These are phyloP conservation scores for Cheirogaleus major DNA, from an alignment of 2,797 vertebrate genomes.

Conservation along the genomic window DNA sequence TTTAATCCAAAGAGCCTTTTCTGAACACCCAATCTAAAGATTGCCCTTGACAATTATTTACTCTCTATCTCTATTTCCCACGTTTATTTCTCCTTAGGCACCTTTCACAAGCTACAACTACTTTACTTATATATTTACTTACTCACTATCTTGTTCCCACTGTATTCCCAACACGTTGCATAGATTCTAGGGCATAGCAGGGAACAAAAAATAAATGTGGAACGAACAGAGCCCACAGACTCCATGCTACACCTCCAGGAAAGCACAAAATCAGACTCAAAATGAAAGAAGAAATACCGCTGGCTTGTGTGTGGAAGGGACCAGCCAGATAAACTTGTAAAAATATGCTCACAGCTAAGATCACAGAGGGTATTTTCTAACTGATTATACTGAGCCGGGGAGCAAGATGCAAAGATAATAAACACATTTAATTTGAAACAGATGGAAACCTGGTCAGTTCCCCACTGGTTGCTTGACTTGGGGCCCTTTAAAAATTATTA, in stretches of 20 bases:
- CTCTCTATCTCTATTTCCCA: background rate
- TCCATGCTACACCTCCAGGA: accelerated
- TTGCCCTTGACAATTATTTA: background rate
- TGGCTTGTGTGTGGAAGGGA: background rate
- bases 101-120: background rate
- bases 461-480: background rate
- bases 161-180: background rate
- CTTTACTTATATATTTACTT: background rate
- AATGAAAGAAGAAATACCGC: background rate
- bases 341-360: constrained; percentile 34
- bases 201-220: background rate
- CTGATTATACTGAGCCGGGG: constrained; percentile 49
- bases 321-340: background rate
- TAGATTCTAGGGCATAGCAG: background rate
- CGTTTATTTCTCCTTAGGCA: background rate
- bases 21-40: background rate
- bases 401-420: constrained; percentile 71
- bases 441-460: constrained; percentile 66
- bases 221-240: background rate
- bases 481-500: background rate
- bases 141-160: background rate
- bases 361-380: constrained; percentile 50
- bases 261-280: background rate
- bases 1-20: background rate
- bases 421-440: constrained; percentile 81